phyloP scores from a whole-genome alignment of 2,888 invertebrate genomes.

The Drosophila algonquin region DNA sequence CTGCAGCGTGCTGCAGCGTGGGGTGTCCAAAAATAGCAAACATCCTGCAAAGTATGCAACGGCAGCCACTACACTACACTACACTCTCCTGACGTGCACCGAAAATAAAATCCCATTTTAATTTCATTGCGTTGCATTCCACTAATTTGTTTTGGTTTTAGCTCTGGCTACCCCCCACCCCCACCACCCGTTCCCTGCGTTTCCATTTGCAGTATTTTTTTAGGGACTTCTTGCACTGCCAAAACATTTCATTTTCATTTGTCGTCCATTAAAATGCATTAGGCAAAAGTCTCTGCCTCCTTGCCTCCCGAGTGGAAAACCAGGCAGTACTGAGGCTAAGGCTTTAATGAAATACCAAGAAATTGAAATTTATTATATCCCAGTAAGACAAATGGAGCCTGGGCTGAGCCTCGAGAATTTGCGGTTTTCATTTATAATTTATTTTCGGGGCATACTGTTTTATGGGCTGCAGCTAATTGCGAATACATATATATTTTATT shows the following conservation, averaged over 20 bases:
- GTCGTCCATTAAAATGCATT: constrained; percentile 73
- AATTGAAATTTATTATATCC: neutral
- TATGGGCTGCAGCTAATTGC: neutral
- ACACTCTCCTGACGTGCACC: constrained; percentile 39
- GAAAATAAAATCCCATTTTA: constrained; percentile 75
- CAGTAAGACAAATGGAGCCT: neutral
- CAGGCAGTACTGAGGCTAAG: constrained; percentile 14
- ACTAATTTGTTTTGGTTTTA: constrained; percentile 39
- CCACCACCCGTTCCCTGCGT: neutral
- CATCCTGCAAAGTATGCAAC: constrained; percentile 41
- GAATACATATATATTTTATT: neutral
- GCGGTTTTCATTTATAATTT: neutral
- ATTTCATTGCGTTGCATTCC: constrained; percentile 42
- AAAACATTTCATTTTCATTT: constrained; percentile 46
- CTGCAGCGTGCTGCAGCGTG: neutral
- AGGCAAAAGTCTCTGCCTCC: constrained; percentile 25
- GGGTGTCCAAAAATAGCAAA: constrained; percentile 55
- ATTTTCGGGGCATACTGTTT: neutral
- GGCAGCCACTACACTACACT: constrained; percentile 8
- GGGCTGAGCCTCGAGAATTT: neutral
- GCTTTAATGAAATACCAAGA: constrained; percentile 20
- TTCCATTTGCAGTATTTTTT: constrained; percentile 29
- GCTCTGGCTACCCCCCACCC: constrained; percentile 4
- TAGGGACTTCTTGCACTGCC: constrained; percentile 12
- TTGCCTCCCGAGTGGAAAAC: neutral